Evolutionary conservation across 64 coral and sea anemone genomes (phyloP), one percentile per base, ranked within the genome.

Genomic region (Montipora foliosa): DNA sequence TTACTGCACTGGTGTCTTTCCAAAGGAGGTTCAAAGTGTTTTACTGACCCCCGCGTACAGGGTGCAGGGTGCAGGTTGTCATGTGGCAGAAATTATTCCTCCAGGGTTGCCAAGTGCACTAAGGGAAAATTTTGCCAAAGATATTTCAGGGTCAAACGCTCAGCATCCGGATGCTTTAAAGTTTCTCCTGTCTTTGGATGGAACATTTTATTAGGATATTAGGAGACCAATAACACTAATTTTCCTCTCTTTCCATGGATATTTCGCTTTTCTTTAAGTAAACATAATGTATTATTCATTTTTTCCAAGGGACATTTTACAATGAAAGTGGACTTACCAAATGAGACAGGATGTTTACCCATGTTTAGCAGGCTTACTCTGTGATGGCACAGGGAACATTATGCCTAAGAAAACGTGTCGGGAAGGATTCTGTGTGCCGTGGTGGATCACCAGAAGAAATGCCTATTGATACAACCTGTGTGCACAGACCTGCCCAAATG

Each of bases 391-490:
- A 15, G 55, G 89, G 19, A 94, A 92, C 52, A 89, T 95, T 21
- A 47, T 84, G 21, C 98, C 98, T 11, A 77, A 12, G 19, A 90
- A 88, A 19, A 99, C 92, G 82, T 99, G 98, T 17, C 74, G 74
- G 10, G 89, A 93, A 87, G 98, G 98, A 11, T 87, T 94, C 80
- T 99, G 98, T n/a, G 98, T 99, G 98, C 59, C 92, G 79, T 80
- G 89, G 92, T 3, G 92, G 98, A 10, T 99, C 98, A 15, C 79
- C 83, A 25, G 92, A 91, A 49, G 29, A 49, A 49, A 74, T 92
- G n/a, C 97, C 97, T 49, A 19, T 96, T 22, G 68, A 88, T 66
- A n/a, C 80, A 95, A 79, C 85, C 92, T 4, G 92, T 90, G 58
- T 92, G 95, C 45, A 92, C 89, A 68, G 67, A 89, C n/a, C 44